phyloP scores from a whole-genome alignment of 1,140 invertebrate species.

The Cecropterus lyciades region DNA sequence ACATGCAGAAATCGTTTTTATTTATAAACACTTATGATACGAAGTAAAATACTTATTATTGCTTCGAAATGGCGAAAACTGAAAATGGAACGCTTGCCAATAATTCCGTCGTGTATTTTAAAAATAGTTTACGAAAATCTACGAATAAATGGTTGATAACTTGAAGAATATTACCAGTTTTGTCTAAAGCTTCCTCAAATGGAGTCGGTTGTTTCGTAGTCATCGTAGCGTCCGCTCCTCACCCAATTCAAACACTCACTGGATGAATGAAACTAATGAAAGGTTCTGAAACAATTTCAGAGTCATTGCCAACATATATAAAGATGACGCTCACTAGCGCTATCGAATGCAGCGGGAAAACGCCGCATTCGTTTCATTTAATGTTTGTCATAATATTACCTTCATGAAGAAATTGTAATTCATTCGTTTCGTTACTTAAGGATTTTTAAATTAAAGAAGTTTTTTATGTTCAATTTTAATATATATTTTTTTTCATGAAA shows the following conservation, averaged over 20 bases:
- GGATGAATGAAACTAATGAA: constrained; percentile 50
- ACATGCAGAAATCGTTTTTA: too few relatives aligned
- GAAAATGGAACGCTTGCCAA: background rate
- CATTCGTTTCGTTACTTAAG: too few relatives aligned
- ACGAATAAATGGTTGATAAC: background rate
- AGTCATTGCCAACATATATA: constrained; percentile 40
- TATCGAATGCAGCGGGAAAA: constrained; percentile 24
- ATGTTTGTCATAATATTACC: too few relatives aligned
- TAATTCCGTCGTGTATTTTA: background rate
- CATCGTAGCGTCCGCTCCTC: constrained; percentile 36
- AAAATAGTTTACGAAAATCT: background rate
- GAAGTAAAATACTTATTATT: background rate
- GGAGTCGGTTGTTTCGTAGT: constrained; percentile 44
- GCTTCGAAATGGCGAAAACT: constrained; percentile 1
- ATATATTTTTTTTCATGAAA: too few relatives aligned
- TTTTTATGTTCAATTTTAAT: too few relatives aligned
- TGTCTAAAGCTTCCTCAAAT: constrained; percentile 68
- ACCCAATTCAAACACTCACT: constrained; percentile 24
- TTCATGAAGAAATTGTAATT: too few relatives aligned
- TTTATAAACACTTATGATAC: too few relatives aligned
- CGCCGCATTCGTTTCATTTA: too few relatives aligned
- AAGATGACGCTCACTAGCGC: constrained; percentile 39
- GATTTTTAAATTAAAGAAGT: too few relatives aligned
- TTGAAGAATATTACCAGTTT: constrained; percentile 53
- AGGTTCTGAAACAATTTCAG: constrained; percentile 53